A percentile compares a stretch with the other conserved stretches of the same genome.
Conservation (phyloP, 64 coral and sea anemone species). For the Porites lutea region DNA sequence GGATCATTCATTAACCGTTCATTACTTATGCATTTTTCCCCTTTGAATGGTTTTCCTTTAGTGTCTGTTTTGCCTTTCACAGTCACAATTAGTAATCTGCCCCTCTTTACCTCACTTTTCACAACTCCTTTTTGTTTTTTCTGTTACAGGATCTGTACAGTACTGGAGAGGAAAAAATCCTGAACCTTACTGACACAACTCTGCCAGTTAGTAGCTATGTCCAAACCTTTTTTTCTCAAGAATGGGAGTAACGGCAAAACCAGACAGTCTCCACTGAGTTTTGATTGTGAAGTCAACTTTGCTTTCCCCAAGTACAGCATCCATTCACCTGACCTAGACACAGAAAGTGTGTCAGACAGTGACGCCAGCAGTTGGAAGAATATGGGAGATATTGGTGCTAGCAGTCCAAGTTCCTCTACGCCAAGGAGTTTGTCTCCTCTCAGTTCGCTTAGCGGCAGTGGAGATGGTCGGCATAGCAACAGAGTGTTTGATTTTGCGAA, state of each 20-base stretch:
- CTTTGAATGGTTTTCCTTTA: too few relatives aligned
- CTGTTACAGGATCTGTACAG: neutral
- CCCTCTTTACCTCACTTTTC: too few relatives aligned
- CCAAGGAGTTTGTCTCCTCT: slow-evolving; percentile 73
- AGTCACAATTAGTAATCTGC: too few relatives aligned
- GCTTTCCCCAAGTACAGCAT: neutral
- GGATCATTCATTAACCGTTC: too few relatives aligned
- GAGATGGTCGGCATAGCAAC: slow-evolving; percentile 3
- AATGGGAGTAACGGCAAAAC: neutral
- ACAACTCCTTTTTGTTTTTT: neutral
- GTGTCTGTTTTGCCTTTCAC: too few relatives aligned
- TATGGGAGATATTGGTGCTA: slow-evolving; percentile 57
- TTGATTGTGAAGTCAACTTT: slow-evolving; percentile 1
- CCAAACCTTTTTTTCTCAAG: slow-evolving; percentile 40
- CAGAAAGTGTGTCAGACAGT: slow-evolving; percentile 69
- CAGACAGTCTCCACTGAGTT: slow-evolving; percentile 18
- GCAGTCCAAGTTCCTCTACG: slow-evolving; percentile 78
- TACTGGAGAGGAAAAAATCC: neutral
- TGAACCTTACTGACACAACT: neutral
- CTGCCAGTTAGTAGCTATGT: neutral
- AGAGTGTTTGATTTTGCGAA: slow-evolving; percentile 14
- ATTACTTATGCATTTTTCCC: too few relatives aligned
- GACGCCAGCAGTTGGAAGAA: slow-evolving; percentile 61
- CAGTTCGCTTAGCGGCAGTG: slow-evolving; percentile 55
- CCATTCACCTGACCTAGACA: slow-evolving; percentile 51